These are phyloP conservation scores for Oreamnos americanus DNA, from an alignment of 2,113 vertebrate genomes.

Conservation along the genomic window DNA sequence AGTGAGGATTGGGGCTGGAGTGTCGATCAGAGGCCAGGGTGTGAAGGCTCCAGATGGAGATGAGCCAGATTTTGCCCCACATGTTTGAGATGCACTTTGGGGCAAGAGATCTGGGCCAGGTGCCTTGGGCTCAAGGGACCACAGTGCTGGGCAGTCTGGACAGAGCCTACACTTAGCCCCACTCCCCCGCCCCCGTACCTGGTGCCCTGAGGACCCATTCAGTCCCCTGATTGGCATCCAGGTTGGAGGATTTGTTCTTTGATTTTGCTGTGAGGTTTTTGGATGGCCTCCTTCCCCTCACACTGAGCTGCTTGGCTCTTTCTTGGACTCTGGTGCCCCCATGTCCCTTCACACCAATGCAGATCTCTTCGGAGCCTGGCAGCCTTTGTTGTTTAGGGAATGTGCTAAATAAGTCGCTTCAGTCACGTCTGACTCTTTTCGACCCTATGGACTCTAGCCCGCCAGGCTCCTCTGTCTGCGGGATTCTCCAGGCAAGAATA, in stretches of 20 bases:
- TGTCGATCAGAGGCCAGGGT: not conserved
- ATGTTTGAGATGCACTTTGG: not conserved
- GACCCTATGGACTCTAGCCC: not conserved
- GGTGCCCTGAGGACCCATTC: not conserved
- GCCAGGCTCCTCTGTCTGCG: not conserved
- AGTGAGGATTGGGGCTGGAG: not conserved
- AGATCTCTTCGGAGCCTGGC: not conserved
- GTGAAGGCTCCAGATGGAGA: not conserved
- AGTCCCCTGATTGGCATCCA: not conserved
- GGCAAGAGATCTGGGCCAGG: not conserved
- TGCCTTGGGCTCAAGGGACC: not conserved
- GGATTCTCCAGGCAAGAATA: not conserved
- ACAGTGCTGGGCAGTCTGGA: not conserved
- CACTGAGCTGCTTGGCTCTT: not conserved
- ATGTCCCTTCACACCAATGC: not conserved
- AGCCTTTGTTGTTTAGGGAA: not conserved
- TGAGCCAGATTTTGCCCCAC: not conserved
- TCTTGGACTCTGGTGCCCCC: not conserved
- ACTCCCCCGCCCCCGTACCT: rapidly evolving
- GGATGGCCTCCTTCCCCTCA: not conserved
- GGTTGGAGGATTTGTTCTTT: not conserved
- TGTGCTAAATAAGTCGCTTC: not conserved
- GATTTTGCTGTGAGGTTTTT: not conserved
- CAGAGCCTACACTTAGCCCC: not conserved
- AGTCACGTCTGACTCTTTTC: not conserved